phyloP scores from a whole-genome alignment of 2,113 vertebrate genomes.

The Paralichthys olivaceus region DNA sequence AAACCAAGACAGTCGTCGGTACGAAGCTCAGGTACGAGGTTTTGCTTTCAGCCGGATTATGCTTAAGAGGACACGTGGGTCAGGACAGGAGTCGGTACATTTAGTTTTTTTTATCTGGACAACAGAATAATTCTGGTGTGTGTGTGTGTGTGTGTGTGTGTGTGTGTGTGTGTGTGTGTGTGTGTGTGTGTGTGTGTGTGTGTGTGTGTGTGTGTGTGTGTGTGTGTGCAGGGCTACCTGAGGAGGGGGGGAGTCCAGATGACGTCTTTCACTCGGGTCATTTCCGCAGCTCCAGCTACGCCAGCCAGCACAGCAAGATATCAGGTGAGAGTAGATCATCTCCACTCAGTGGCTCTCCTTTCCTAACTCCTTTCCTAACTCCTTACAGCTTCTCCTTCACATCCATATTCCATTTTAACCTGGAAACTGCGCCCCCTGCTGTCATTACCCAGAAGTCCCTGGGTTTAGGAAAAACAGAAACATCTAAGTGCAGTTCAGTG shows the following conservation, averaged over 20 bases:
- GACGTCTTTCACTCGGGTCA: constrained; percentile 58
- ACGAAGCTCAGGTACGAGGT: constrained; percentile 54
- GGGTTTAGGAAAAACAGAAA: no score
- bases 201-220: neutral
- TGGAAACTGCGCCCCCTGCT: neutral
- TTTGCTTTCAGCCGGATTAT: neutral
- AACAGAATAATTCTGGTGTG: no score
- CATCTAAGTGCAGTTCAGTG: no score
- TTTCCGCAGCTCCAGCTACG: constrained; percentile 69
- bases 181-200: neutral
- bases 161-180: neutral
- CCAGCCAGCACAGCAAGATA: constrained; percentile 72
- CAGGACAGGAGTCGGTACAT: no score
- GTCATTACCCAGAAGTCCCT: neutral
- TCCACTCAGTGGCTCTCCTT: neutral
- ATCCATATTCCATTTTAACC: no score
- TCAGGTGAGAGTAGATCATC: constrained; percentile 54
- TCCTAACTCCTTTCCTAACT: neutral
- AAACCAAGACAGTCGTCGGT: constrained; percentile 54
- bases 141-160: no score
- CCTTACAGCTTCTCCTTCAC: no score
- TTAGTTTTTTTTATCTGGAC: no score
- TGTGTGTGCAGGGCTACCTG: constrained; percentile 50
- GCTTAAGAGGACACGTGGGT: no score
- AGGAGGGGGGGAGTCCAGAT: constrained; percentile 46